phyloP scores from a whole-genome alignment of 2,888 invertebrate genomes.

The Leptopterna dolabrata region DNA sequence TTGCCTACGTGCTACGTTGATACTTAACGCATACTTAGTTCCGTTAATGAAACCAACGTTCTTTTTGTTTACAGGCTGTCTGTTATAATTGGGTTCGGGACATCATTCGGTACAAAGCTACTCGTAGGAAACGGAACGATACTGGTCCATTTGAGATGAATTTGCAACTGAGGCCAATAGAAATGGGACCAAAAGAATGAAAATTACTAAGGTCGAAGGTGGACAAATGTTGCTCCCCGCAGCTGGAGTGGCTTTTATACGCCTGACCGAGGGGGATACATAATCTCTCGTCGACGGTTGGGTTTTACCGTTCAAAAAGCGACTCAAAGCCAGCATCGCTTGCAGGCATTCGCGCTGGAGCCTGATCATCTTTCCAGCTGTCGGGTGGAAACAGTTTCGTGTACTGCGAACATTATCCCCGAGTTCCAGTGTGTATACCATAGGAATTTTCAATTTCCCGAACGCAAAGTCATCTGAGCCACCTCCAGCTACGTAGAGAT shows the following conservation, averaged over 20 bases:
- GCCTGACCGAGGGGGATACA: neutral
- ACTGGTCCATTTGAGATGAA: no score
- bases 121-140: no score
- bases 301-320: neutral
- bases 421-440: neutral
- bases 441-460: neutral
- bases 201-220: neutral
- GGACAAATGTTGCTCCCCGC: neutral
- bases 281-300: neutral
- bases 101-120: no score
- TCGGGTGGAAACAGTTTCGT: neutral
- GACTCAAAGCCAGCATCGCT: neutral
- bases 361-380: neutral
- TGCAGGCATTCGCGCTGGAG: neutral
- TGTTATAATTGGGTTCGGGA: no score
- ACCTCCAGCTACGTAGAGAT: neutral
- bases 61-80: no score
- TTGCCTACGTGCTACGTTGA: no score
- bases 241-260: neutral
- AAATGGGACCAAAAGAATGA: neutral
- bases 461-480: neutral
- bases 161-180: no score
- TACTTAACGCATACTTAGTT: no score
- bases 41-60: no score
- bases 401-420: neutral